These are phyloP conservation scores for Pempheris klunzingeri DNA, from an alignment of 2,797 vertebrate species.

Conservation along the genomic window DNA sequence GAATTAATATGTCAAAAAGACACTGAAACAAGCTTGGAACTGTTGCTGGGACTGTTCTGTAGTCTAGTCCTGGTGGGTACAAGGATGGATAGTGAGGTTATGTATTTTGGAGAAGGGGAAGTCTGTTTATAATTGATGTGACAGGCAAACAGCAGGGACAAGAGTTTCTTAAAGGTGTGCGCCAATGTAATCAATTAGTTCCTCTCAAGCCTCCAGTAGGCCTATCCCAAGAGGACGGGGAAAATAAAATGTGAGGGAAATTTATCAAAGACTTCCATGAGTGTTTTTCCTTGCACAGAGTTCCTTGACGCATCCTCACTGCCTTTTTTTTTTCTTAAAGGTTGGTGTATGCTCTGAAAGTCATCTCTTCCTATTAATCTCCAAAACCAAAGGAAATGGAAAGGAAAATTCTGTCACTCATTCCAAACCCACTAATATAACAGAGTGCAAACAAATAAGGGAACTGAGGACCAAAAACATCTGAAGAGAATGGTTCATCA, in stretches of 20 bases:
- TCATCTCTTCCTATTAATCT: conserved; percentile 29
- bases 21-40: conserved; percentile 18
- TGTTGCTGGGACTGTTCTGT: conserved; percentile 17
- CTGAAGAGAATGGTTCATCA: conserved; percentile 14
- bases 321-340: conserved; percentile 43
- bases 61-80: conserved; percentile 31
- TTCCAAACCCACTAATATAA: conserved; percentile 38
- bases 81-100: conserved; percentile 37
- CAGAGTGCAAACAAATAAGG: conserved; percentile 34
- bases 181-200: conserved; percentile 68
- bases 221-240: conserved; percentile 30
- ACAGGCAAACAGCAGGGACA: conserved; percentile 57
- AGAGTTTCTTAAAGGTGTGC: conserved; percentile 55
- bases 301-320: conserved; percentile 32
- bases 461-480: conserved; percentile 24
- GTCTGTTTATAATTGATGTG: conserved; percentile 66
- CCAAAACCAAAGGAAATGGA: conserved; percentile 43
- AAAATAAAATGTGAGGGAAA: conserved; percentile 47
- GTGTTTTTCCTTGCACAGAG: conserved; percentile 51
- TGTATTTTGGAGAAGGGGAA: conserved; percentile 55
- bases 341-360: conserved; percentile 33
- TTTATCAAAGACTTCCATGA: conserved; percentile 58
- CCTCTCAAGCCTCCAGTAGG: conserved; percentile 50
- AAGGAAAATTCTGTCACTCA: conserved; percentile 30
- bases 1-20: not conserved